These are phyloP conservation scores for Theretra japonica DNA, from an alignment of 2,888 invertebrate species.

Conservation along the genomic window DNA sequence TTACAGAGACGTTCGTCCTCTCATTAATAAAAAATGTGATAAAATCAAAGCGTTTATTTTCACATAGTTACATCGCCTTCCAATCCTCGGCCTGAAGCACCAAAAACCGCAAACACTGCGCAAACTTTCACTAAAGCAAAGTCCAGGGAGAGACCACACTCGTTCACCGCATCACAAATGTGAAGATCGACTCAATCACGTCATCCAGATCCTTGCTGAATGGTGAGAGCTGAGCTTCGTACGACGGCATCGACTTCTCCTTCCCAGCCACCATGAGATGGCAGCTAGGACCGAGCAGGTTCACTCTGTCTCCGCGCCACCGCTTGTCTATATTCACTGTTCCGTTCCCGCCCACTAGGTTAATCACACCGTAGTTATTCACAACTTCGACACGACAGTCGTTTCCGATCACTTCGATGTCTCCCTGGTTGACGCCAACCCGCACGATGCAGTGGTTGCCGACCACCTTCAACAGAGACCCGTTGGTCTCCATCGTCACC, in stretches of 20 bases:
- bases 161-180: conserved; percentile 78
- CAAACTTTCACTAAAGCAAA: conserved; percentile 44
- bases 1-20: background rate
- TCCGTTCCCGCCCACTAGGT: conserved; percentile 72
- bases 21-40: conserved; percentile 1
- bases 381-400: conserved; percentile 72
- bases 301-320: conserved; percentile 69
- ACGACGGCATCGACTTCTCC: conserved; percentile 60
- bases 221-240: conserved; percentile 75
- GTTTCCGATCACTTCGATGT: conserved; percentile 80
- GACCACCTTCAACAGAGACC: conserved; percentile 70
- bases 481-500: conserved; percentile 77
- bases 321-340: conserved; percentile 66
- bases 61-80: conserved; percentile 26
- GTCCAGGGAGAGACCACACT: conserved; percentile 41
- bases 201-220: conserved; percentile 80
- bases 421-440: conserved; percentile 69
- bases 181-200: conserved; percentile 78
- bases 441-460: conserved; percentile 75
- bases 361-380: conserved; percentile 70
- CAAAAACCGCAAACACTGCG: conserved; percentile 20
- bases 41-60: conserved; percentile 30
- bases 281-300: conserved; percentile 67
- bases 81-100: conserved; percentile 13
- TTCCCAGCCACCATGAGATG: conserved; percentile 73